These are phyloP conservation scores for Macropus fuliginosus DNA, from an alignment of 2,797 vertebrate genomes.

Conservation along the genomic window DNA sequence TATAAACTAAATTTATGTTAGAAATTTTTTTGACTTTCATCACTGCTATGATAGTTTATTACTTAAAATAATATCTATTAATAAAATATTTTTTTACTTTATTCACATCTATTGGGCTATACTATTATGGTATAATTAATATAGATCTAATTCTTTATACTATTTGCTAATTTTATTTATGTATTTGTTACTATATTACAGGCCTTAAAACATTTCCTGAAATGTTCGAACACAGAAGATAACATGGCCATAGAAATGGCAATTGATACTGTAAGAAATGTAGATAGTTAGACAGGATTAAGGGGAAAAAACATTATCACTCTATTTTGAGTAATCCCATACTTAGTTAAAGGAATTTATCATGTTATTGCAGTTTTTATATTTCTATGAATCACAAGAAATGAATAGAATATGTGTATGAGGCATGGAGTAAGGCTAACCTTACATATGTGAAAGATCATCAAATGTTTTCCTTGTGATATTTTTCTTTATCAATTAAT, in stretches of 20 bases:
- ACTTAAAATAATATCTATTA: constrained; percentile 29
- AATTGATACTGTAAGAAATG: constrained; percentile 90
- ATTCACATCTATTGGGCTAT: neutral
- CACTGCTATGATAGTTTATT: neutral
- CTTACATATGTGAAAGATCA: neutral
- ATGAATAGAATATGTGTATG: neutral
- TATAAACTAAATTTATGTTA: neutral
- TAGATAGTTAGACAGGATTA: neutral
- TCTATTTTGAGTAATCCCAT: constrained; percentile 35
- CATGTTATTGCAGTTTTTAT: neutral
- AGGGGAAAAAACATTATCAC: constrained; percentile 1
- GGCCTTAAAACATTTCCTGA: constrained; percentile 93
- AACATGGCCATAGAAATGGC: constrained; percentile 93
- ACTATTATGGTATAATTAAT: neutral
- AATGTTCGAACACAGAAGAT: constrained; percentile 91
- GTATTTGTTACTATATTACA: constrained; percentile 76
- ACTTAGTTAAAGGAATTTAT: constrained; percentile 16
- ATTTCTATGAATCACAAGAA: neutral
- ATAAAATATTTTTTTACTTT: constrained; percentile 4
- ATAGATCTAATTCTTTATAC: neutral
- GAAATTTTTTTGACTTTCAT: constrained; percentile 11
- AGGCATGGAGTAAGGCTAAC: neutral
- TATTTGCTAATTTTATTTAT: neutral
- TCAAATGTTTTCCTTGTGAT: neutral
- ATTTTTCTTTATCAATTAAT: neutral